phyloP scores from a whole-genome alignment of 2,888 invertebrate species.

The Petrophora chlorosata region DNA sequence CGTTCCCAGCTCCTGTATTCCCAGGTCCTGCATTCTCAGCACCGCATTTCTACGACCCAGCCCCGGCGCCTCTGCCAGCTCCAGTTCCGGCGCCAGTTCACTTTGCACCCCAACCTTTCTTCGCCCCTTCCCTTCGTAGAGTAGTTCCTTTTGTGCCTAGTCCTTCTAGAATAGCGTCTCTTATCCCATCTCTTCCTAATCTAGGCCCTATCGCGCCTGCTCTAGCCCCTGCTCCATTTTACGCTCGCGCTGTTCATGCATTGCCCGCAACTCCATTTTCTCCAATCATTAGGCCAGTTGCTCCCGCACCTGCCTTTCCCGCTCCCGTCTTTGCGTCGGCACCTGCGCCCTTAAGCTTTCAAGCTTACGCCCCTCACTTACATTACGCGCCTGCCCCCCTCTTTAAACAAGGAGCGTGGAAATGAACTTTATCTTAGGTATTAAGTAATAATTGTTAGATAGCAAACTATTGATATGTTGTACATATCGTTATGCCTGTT shows the following conservation, averaged over 20 bases:
- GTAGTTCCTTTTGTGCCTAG: slow-evolving; percentile 27
- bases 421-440: slow-evolving; percentile 56
- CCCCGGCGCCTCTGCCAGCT: slow-evolving; percentile 17
- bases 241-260: slow-evolving; percentile 37
- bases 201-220: slow-evolving; percentile 29
- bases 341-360: slow-evolving; percentile 49
- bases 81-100: slow-evolving; percentile 23
- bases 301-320: slow-evolving; percentile 41
- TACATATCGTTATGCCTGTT: slow-evolving; percentile 48
- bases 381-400: slow-evolving; percentile 51
- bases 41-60: no score
- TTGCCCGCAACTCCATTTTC: slow-evolving; percentile 54
- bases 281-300: slow-evolving; percentile 51
- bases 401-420: slow-evolving; percentile 67
- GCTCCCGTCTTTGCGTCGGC: slow-evolving; percentile 52
- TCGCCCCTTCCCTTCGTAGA: slow-evolving; percentile 37
- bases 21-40: slow-evolving; percentile 35
- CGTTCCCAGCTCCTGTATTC: slow-evolving; percentile 38
- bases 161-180: slow-evolving; percentile 30
- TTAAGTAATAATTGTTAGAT: slow-evolving; percentile 11
- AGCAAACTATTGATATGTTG: slow-evolving; percentile 37
- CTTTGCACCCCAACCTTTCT: slow-evolving; percentile 28
- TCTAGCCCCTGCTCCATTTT: slow-evolving; percentile 41
- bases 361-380: slow-evolving; percentile 52
- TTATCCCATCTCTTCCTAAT: slow-evolving; percentile 32